Evolutionary conservation across 2,888 invertebrate genomes (phyloP), one percentile per base, ranked within the genome.

Genomic region (Aspidiotus destructor): DNA sequence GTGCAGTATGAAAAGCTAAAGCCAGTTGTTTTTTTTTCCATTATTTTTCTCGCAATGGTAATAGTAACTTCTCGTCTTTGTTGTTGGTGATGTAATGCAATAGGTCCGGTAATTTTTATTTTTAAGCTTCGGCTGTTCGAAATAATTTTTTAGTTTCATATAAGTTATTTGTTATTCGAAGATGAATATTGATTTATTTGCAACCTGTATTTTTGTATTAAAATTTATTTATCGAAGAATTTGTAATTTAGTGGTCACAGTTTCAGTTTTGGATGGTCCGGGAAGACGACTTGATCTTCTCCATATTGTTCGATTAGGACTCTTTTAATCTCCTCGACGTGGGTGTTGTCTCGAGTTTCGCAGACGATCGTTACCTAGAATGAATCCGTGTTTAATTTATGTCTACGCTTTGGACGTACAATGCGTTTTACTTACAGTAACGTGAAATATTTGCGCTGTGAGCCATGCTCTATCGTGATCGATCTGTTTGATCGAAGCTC

Each of bases 391-490:
- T 10, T 15, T 3, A 15, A 55, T 10, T 10, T 55, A 16, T 10
- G 55, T 55, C 16, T 11, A 15, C n/a, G 55, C 55, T 5, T 28
- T 28, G 28, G 28, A 28, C 28, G 28, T 28, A 5, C 5, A 2
- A 55, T 55, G 13, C 16, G 8, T n/a, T 2, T 10, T 41, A 70
- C 73, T 73, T 75, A 83, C 84, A 76, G 85, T 83, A 17, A 87
- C 87, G 73, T 85, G 85, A 76, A 93, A 94, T 61, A 97, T 88
- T 76, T 97, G 95, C 1, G 86, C 85, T 70, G 86, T 86, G 13
- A 96, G 84, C 95, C 95, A 96, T 2, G 96, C 95, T 68, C 96
- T 82, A 76, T 97, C 96, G 77, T 97, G 96, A 79, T 92, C 88
- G 70, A 97, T 93, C 76, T 96, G 96, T 78, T 96, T 97, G 72